Evolutionary conservation across 2,888 invertebrate genomes (phyloP).

Genomic region (Frankliniella fusca): DNA sequence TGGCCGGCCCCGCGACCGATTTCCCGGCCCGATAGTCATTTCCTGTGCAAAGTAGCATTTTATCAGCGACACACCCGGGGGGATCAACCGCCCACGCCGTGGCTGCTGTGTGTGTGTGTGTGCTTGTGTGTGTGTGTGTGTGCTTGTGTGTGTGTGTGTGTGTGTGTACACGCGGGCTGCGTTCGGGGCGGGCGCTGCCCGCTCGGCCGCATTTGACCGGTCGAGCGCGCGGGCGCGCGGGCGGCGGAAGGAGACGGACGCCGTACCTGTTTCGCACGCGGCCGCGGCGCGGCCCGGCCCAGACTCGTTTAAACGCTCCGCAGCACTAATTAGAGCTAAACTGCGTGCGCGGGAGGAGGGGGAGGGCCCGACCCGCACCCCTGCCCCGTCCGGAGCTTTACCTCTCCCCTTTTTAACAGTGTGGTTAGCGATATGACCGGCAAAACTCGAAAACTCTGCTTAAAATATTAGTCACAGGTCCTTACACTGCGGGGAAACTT

Average conservation of each 20-base stretch:
- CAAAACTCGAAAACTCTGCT: no score
- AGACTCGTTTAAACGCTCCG: conserved; percentile 22
- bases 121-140: not conserved
- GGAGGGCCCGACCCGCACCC: not conserved
- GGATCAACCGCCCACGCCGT: not conserved
- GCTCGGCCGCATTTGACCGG: not conserved
- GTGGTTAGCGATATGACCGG: no score
- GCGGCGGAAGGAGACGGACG: not conserved
- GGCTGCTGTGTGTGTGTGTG: not conserved
- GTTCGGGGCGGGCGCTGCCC: not conserved
- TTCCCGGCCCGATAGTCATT: conserved; percentile 12
- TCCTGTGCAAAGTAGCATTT: conserved; percentile 26
- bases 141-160: not conserved
- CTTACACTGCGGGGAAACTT: no score
- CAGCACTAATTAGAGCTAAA: conserved; percentile 15
- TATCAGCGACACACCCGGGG: conserved; percentile 5
- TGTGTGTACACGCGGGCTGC: not conserved
- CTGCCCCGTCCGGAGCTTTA: no score
- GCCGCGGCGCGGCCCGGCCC: not conserved
- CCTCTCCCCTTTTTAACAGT: no score
- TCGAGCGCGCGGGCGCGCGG: no score
- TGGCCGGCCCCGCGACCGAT: not conserved
- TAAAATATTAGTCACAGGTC: no score
- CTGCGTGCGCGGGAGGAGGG: not conserved
- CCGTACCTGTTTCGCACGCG: not conserved